Evolutionary conservation across 2,797 vertebrate genomes (phyloP).

Genomic region (Acanthornis magna): DNA sequence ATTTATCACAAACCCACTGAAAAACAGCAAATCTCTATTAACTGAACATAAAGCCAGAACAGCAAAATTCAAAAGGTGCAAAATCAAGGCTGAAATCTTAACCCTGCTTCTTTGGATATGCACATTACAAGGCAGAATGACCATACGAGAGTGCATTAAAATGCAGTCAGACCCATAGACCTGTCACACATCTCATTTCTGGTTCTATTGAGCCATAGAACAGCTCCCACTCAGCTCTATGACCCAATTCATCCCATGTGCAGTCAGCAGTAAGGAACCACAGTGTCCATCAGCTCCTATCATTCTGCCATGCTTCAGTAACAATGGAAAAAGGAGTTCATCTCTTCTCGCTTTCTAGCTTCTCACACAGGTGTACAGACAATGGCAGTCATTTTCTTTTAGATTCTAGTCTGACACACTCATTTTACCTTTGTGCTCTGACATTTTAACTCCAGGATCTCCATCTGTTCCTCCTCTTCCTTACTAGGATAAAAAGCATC

Average conservation of each 20-base stretch:
- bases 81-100: not conserved
- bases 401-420: not conserved
- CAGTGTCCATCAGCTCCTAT: not conserved
- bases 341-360: not conserved
- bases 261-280: not conserved
- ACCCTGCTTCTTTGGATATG: not conserved
- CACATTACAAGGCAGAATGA: not conserved
- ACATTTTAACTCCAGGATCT: constrained; percentile 22
- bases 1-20: not conserved
- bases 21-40: not conserved
- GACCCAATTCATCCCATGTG: not conserved
- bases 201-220: not conserved
- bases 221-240: not conserved
- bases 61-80: not conserved
- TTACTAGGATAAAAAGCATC: not conserved
- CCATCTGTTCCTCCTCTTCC: constrained; percentile 37
- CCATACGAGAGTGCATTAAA: not conserved
- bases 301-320: not conserved
- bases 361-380: not conserved
- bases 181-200: not conserved
- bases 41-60: not conserved
- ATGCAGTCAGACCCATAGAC: rapidly evolving
- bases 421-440: constrained; percentile 20
- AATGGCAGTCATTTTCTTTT: constrained; percentile 11
- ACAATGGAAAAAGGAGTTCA: not conserved